Evolutionary conservation across 2,113 vertebrate species (phyloP), one percentile per base, ranked within the genome.

Genomic region (Forbesichthys papilliferus): DNA sequence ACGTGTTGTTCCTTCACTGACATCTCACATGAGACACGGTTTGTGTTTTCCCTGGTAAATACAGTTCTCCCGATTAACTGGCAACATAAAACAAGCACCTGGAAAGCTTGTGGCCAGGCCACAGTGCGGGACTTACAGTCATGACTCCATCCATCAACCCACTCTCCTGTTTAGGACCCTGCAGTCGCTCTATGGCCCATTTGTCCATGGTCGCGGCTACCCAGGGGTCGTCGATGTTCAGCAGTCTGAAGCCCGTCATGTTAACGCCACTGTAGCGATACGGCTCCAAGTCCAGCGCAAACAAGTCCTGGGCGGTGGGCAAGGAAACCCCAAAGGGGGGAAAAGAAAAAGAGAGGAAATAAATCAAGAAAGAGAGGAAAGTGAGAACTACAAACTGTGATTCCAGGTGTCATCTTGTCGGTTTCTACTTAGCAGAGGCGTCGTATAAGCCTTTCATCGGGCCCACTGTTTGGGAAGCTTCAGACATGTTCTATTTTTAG

Each of bases 261-360:
- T 99, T 99, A 34, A 99, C 97, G 1, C 98, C 98, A 0, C 96
- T 98, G 90, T 98, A 98, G 72, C 96, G 94, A 69, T 98, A 99
- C n/a, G 96, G 95, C 82, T 98, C 98, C 81, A 99, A 91, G 77
- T 99, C 96, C 83, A 99, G 83, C 0, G 97, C 98, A 84, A 98
- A 98, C 70, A 99, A 85, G 87, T 99, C 98, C 98, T 99, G 80
- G 18, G 63, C 48, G 16, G 3, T 14, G 12, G 14, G 11, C 14
- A 8, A 48, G 33, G 52, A 12, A 27, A 27, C 27, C 2, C 27
- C 27, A 27, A 27, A 13, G 16, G 0, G n/a, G 53, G 48, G 52
- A 8, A 4, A 11, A 12, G 42, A 34, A 5, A n/a, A 33, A 12
- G 67, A 51, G 27, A 51, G 36, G 5, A 14, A 61, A 13, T 3